Evolutionary conservation across 2,113 vertebrate species (phyloP), one percentile per base, ranked within the genome.

Genomic region (Benitochromis conjunctus): DNA sequence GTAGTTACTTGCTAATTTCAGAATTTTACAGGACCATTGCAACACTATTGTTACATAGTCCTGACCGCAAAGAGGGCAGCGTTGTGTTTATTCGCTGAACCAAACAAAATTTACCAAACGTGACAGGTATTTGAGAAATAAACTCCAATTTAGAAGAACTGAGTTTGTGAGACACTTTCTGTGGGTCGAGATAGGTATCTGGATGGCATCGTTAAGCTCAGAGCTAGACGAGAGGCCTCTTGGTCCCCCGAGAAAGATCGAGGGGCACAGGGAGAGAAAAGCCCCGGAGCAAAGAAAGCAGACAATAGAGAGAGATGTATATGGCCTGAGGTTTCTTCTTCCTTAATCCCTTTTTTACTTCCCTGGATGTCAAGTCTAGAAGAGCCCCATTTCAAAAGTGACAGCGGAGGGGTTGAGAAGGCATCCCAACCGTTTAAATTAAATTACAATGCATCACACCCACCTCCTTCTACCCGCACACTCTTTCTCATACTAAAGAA

Each of bases 371-470:
- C 91, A 93, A 90, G 90, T 62, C 81, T 79, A 58, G 81, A 93
- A 83, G 58, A 91, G 64, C 84, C 87, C 86, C 46, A 43, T 86
- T 92, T 86, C 66, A 84, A 81, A 88, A 82, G 54, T 84, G 87
- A 87, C 86, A 88, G 88, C 81, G 24, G 79, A 88, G 69, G 80
- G 86, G 81, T 84, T 88, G 78, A 90, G 87, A 89, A 91, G 89
- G 87, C 74, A 84, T 86, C 87, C 79, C 80, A 74, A 51, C 56
- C 83, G 81, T 84, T 93, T 93, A 92, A 90, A 92, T 94, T 92
- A 85, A 90, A 92, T 84, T 83, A 92, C 91, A 93, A 94, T 92
- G 90, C 94, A 74, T 88, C 81, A 79, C 91, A 85, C 79, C 84
- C 91, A 69, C 84, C 85, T 85, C 82, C 90, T 85, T 79, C 85